These are phyloP conservation scores for Noctua pronuba DNA, from an alignment of 2,888 invertebrate genomes.

Conservation along the genomic window DNA sequence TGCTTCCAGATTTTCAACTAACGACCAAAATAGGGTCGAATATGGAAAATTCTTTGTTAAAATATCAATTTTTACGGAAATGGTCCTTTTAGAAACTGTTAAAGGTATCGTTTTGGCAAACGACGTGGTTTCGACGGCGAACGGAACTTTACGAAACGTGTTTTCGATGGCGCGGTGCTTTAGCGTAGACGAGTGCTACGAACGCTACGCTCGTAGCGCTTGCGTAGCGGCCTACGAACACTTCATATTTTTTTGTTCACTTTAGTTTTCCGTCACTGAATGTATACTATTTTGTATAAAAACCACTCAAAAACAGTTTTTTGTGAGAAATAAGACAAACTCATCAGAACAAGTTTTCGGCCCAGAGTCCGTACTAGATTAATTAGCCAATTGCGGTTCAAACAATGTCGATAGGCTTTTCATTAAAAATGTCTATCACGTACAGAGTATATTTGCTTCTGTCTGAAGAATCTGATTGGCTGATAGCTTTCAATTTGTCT, in stretches of 20 bases:
- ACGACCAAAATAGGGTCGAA: conserved; percentile 25
- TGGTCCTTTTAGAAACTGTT: conserved; percentile 8
- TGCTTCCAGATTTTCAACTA: conserved; percentile 51
- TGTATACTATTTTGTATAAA: not conserved
- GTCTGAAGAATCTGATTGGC: conserved; percentile 49
- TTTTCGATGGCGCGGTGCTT: conserved; percentile 29
- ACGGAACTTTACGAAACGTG: conserved; percentile 38
- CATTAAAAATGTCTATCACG: conserved; percentile 45
- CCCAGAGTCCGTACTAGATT: not conserved
- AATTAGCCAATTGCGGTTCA: conserved; percentile 14
- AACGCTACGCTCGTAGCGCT: conserved; percentile 45
- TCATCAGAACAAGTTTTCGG: not conserved
- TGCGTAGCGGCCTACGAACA: conserved; percentile 27
- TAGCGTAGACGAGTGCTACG: conserved; percentile 44
- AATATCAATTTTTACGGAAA: conserved; percentile 33
- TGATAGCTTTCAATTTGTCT: conserved; percentile 50
- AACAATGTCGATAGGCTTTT: not conserved
- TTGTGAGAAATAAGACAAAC: not conserved
- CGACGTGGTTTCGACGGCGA: conserved; percentile 15
- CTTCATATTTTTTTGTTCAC: conserved; percentile 2
- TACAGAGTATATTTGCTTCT: conserved; percentile 28
- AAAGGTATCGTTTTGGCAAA: conserved; percentile 37
- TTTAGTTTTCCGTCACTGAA: not conserved
- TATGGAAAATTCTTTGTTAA: conserved; percentile 31
- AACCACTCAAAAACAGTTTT: not conserved